phyloP scores from a whole-genome alignment of 1,140 invertebrate genomes.

The Nasonia longicornis region DNA sequence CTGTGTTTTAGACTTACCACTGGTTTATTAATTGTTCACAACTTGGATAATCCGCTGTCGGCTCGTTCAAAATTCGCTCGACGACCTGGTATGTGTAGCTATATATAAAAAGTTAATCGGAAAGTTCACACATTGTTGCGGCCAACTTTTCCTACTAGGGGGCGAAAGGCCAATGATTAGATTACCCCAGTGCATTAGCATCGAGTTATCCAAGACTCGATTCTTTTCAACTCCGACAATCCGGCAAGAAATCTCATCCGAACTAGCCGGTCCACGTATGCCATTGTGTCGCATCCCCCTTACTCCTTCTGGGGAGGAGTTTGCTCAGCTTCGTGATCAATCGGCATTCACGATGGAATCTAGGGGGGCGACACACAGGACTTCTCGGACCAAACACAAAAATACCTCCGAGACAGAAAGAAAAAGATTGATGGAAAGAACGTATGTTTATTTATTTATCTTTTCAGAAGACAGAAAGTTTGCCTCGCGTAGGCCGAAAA shows the following conservation, averaged over 20 bases:
- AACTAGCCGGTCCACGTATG: background rate
- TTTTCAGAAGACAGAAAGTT: background rate
- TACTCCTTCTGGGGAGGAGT: background rate
- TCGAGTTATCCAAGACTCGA: background rate
- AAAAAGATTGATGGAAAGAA: no score
- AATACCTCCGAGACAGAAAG: background rate
- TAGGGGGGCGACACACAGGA: background rate
- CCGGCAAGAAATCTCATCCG: background rate
- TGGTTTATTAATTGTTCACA: no score
- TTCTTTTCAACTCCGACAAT: background rate
- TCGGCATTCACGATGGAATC: constrained; percentile 11
- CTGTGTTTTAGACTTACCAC: no score
- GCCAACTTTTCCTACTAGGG: background rate
- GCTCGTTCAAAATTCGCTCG: no score
- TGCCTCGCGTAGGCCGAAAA: constrained; percentile 8
- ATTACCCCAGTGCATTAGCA: background rate
- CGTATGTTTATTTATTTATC: no score
- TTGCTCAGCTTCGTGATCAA: background rate
- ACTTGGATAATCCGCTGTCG: background rate
- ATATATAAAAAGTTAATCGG: no score
- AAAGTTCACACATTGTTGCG: background rate
- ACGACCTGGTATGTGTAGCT: no score
- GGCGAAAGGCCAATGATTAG: background rate
- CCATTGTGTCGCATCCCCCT: no score
- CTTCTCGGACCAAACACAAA: background rate